Evolutionary conservation across 2,888 invertebrate genomes (phyloP).

Genomic region (Chymomyza caudatula): DNA sequence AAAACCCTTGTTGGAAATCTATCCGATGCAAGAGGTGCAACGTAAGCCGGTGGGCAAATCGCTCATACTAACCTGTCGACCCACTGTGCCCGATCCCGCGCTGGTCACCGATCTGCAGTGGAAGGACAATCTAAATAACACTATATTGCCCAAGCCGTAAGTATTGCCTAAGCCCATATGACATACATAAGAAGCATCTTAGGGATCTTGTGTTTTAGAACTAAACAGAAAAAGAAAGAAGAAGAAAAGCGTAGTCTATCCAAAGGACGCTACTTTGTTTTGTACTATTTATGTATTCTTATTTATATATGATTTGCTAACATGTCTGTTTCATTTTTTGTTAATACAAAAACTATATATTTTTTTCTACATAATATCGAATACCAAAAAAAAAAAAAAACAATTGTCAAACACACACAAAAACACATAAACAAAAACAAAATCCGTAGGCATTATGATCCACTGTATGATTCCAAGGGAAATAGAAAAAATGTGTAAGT

Average conservation of each 20-base stretch:
- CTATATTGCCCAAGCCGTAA: slow-evolving; percentile 84
- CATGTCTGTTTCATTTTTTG: neutral
- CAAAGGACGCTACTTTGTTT: neutral
- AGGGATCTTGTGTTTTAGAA: neutral
- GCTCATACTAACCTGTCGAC: slow-evolving; percentile 87
- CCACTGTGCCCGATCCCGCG: slow-evolving; percentile 83
- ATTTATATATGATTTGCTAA: slow-evolving; percentile 4
- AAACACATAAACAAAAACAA: slow-evolving; percentile 24
- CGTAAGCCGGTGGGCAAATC: slow-evolving; percentile 87
- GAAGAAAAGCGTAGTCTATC: neutral
- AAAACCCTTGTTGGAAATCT: slow-evolving; percentile 82
- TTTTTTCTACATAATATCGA: neutral
- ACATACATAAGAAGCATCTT: too few relatives aligned
- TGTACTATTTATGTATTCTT: neutral
- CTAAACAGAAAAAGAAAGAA: neutral
- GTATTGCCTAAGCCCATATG: slow-evolving; percentile 71
- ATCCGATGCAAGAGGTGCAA: slow-evolving; percentile 84
- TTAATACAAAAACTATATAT: neutral
- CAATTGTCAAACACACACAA: neutral
- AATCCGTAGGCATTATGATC: slow-evolving; percentile 76
- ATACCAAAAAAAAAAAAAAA: neutral
- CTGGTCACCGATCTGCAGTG: slow-evolving; percentile 87
- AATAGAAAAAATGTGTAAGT: slow-evolving; percentile 78
- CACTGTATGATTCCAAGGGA: slow-evolving; percentile 78
- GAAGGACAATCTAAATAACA: slow-evolving; percentile 85